Base-by-base conservation (phyloP, 2,113 vertebrate species). In the Lota lota region DNA sequence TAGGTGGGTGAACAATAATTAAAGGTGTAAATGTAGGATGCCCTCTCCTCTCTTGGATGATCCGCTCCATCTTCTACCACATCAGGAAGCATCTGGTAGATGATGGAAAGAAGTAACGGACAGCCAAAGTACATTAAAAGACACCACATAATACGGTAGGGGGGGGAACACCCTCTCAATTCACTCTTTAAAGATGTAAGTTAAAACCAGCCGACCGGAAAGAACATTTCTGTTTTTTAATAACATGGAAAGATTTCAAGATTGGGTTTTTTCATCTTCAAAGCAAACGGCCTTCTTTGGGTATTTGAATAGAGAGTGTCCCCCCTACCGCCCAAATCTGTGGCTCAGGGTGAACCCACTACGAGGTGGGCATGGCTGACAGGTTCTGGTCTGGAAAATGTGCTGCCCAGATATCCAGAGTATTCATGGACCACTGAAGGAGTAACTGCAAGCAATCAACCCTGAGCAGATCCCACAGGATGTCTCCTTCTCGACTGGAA, bases 401-500 rank as follows among this genome's bases (percentile, higher is more conserved):
- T 72, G 28, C 20, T 76, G 66, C 62, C 69, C 61, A 66, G 61
- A 51, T 47, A 53, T 50, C 21, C 72, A 61, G 77, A 69, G 40
- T n/a, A 66, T 22, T 68, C 64, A 82, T 47, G 90, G 87, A 91
- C 88, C 86, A 90, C 71, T 80, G 57, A 78, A 74, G 10, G 86
- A 70, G 79, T 64, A 33, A 64, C 22, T 80, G 80, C 69, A 84
- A 78, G 80, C 85, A 81, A 85, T 87, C 80, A 77, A 75, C 72
- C 74, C 68, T 59, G 64, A 83, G 75, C 81, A 69, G 84, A 91
- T 88, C 90, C 91, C 93, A 89, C 93, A 94, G 94, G 92, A 90
- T 94, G 93, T 93, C 92, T 61, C 75, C 91, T 91, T 92, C 83
- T 84, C 88, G 94, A 95, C 95, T 96, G 95, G 94, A 97, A 96